Evolutionary conservation across 1,140 invertebrate genomes (phyloP), one percentile per base, ranked within the genome.

Genomic region (Asobara japonica): DNA sequence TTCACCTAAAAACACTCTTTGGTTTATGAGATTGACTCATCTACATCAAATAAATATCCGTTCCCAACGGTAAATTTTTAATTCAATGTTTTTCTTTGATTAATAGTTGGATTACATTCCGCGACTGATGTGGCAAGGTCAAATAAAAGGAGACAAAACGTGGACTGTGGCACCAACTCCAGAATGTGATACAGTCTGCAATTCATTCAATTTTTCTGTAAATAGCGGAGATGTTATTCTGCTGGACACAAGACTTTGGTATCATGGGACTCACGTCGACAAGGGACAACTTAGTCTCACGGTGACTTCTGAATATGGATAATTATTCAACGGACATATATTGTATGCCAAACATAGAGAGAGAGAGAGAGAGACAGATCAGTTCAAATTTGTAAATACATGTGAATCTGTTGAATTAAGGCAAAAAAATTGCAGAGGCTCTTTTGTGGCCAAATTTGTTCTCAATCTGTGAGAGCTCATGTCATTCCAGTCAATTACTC

Each of bases 71-170:
- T n/a, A n/a, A n/a, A n/a, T n/a, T 67, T 16, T 20, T 48, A 25
- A 29, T 72, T 64, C n/a, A 48, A 76, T n/a, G 76, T 33, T 88
- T 89, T 71, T 48, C 30, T n/a, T n/a, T n/a, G n/a, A n/a, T n/a
- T n/a, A 31, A 16, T 82, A 97, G 96, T 87, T 98, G 79, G 96
- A 98, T 88, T 95, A 96, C 80, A 97, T 98, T 69, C 91, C 93
- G 66, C 89, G 95, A 64, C 89, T 97, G 4, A 97, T 97, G 89
- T 98, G 96, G 96, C 96, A 98, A 87, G 96, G 95, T 0, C 96
- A 98, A 88, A 90, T 98, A 30, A 91, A 90, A 77, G 96, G 96
- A 0, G 91, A 89, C 75, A 98, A 98, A 87, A 92, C 89, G 1
- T 98, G 96, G 96, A 90, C 88, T 7, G 86, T 98, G 11, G 91